Evolutionary conservation across 1,140 invertebrate genomes (phyloP).

Genomic region (Cotesia vestalis): DNA sequence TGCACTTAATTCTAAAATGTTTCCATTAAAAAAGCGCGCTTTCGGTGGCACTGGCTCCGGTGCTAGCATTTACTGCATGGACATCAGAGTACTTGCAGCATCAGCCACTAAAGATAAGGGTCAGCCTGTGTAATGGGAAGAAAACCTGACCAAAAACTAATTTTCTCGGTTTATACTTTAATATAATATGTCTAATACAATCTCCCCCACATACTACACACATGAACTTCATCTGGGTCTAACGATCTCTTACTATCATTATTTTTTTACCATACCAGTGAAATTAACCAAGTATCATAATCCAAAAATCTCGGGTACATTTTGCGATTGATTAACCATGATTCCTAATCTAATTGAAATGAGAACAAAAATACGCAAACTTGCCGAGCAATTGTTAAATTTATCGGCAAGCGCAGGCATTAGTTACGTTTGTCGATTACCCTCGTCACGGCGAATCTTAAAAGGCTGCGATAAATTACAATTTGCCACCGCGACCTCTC

Average conservation of each 20-base stretch:
- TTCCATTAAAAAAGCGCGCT: neutral
- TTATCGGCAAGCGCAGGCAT: slow-evolving; percentile 39
- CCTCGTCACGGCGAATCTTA: slow-evolving; percentile 25
- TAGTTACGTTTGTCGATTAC: slow-evolving; percentile 49
- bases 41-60: neutral
- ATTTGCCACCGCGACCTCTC: slow-evolving; percentile 42
- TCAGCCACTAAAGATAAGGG: slow-evolving; percentile 26
- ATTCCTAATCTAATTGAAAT: neutral
- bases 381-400: slow-evolving; percentile 39
- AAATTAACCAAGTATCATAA: no score
- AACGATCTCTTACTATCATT: no score
- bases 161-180: no score
- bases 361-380: slow-evolving; percentile 5
- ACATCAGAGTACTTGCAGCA: neutral
- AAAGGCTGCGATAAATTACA: slow-evolving; percentile 45
- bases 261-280: no score
- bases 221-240: no score
- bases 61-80: neutral
- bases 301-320: slow-evolving; percentile 9
- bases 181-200: no score
- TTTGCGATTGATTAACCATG: slow-evolving; percentile 35
- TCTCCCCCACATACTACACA: no score
- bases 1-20: neutral
- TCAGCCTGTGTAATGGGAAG: slow-evolving; percentile 31
- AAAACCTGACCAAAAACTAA: slow-evolving; percentile 20